Percentiles rank a stretch among this genome's conserved stretches.
Conservation (phyloP, 2,888 invertebrate genomes). For the Lasioglossum figueresi region DNA sequence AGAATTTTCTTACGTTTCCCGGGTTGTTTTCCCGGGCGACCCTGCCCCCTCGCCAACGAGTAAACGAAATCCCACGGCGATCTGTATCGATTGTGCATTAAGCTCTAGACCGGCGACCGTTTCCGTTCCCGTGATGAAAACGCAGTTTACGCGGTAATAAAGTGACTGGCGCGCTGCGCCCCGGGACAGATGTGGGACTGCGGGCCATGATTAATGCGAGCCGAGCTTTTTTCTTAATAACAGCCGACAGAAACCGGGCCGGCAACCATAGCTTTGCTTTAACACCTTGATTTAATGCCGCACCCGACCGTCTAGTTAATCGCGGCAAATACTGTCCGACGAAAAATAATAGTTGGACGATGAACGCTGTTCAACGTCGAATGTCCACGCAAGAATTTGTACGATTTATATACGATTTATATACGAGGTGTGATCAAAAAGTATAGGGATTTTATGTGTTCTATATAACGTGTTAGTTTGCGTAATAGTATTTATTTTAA, state of each 20-base stretch:
- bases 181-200: conserved; percentile 36
- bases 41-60: not conserved
- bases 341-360: not conserved
- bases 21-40: not conserved
- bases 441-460: too few species aligned
- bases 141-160: conserved; percentile 53
- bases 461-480: too few species aligned
- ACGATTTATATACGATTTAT: too few species aligned
- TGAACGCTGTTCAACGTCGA: not conserved
- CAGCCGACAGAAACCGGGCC: conserved; percentile 4
- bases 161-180: conserved; percentile 16
- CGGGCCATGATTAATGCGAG: conserved; percentile 48
- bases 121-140: conserved; percentile 43
- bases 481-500: too few species aligned
- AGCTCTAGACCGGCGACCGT: conserved; percentile 16
- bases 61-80: conserved; percentile 25
- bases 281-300: conserved; percentile 13
- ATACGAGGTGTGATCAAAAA: too few species aligned
- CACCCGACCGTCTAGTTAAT: not conserved
- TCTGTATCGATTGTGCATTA: conserved; percentile 60
- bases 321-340: not conserved
- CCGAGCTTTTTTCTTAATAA: conserved; percentile 39
- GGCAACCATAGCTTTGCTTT: conserved; percentile 13
- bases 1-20: conserved; percentile 17
- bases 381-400: too few species aligned